A percentile compares a stretch with the other conserved stretches of the same genome.
Evolutionary conservation across 2,113 vertebrate species (phyloP).

Genomic region (Oxygymnocypris stewartii): DNA sequence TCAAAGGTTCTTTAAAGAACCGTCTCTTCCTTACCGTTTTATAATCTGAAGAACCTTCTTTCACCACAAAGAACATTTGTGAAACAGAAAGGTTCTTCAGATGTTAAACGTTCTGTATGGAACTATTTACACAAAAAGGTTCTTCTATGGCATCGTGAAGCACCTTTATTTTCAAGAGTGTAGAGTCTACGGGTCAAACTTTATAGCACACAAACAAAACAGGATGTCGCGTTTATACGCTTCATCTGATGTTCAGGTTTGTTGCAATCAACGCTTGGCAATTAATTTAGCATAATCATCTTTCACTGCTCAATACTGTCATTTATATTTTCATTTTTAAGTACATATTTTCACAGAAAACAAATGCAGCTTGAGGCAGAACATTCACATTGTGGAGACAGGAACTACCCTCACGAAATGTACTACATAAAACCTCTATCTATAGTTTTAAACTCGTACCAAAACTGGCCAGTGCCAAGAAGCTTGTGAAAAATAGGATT

Average conservation of each 20-base stretch:
- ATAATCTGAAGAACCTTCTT: too few species aligned
- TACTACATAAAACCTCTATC: neutral
- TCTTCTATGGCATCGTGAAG: too few species aligned
- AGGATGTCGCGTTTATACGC: neutral
- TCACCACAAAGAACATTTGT: too few species aligned
- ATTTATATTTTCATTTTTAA: conserved; percentile 17
- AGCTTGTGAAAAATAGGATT: conserved; percentile 37
- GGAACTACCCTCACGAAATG: neutral
- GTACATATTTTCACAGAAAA: conserved; percentile 41
- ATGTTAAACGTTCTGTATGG: too few species aligned
- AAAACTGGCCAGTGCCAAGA: conserved; percentile 5
- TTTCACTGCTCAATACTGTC: conserved; percentile 18
- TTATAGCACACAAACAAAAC: neutral
- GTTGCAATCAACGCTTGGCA: neutral
- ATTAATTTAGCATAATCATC: neutral
- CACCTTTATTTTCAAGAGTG: too few species aligned
- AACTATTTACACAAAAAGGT: too few species aligned
- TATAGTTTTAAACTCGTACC: neutral
- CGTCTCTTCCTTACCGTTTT: too few species aligned
- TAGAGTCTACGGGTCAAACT: neutral
- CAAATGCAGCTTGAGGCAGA: neutral
- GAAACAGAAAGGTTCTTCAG: too few species aligned
- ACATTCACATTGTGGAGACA: conserved; percentile 11
- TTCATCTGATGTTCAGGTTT: neutral
- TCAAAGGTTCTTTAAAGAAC: too few species aligned